These are phyloP conservation scores for Metacarcinus magister DNA, from an alignment of 2,888 invertebrate genomes.

Conservation along the genomic window DNA sequence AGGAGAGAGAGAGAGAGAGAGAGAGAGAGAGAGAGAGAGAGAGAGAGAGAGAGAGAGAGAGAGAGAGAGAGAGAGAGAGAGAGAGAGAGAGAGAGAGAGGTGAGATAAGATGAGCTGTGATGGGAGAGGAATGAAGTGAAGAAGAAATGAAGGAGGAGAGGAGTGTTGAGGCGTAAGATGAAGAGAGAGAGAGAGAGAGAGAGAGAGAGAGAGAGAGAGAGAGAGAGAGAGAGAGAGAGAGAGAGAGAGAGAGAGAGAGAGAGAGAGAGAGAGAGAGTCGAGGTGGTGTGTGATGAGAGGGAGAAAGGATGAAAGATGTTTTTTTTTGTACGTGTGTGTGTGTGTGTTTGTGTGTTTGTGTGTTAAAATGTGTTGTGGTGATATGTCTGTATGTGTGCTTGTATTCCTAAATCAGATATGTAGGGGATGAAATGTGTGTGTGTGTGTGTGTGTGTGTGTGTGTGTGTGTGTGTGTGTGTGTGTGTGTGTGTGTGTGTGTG, in stretches of 20 bases:
- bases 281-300: background rate
- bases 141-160: too few species aligned
- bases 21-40: too few species aligned
- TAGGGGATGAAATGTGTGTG: too few species aligned
- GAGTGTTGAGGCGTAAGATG: background rate
- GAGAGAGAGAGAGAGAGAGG: background rate
- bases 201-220: constrained; percentile 11
- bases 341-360: too few species aligned
- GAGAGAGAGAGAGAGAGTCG: background rate
- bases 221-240: constrained; percentile 2
- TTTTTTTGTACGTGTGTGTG: too few species aligned
- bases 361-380: too few species aligned
- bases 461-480: too few species aligned
- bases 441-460: too few species aligned
- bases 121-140: background rate
- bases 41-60: background rate
- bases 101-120: background rate
- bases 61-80: constrained; percentile 26
- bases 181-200: constrained; percentile 12
- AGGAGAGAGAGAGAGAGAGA: background rate
- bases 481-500: too few species aligned
- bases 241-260: constrained; percentile 26
- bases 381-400: too few species aligned
- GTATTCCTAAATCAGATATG: too few species aligned
- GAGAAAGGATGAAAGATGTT: too few species aligned